phyloP scores from a whole-genome alignment of 2,888 invertebrate genomes.

The Sminthurinus aureus region DNA sequence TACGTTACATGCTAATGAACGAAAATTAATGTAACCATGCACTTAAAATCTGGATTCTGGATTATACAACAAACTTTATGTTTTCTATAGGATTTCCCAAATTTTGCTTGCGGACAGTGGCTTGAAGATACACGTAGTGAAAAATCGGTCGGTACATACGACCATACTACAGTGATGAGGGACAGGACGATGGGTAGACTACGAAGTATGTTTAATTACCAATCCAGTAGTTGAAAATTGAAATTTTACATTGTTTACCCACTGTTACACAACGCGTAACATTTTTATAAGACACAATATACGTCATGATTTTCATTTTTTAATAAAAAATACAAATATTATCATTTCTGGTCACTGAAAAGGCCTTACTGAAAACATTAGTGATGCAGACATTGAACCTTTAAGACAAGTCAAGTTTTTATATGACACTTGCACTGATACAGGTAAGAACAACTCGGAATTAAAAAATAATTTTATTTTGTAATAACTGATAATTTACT shows the following conservation, averaged over 20 bases:
- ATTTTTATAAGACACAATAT: too few species aligned
- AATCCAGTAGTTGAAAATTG: not conserved
- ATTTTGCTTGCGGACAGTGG: constrained; percentile 57
- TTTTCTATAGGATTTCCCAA: constrained; percentile 44
- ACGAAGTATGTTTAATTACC: constrained; percentile 41
- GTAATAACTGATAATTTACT: not conserved
- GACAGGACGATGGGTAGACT: constrained; percentile 57
- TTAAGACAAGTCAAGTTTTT: constrained; percentile 56
- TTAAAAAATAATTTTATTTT: not conserved
- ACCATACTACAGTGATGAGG: constrained; percentile 59
- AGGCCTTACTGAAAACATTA: constrained; percentile 55
- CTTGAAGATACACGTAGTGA: constrained; percentile 51
- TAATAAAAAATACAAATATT: not conserved
- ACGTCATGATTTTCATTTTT: not conserved
- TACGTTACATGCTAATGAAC: constrained; percentile 30
- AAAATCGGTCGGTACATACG: constrained; percentile 53
- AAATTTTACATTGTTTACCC: too few species aligned
- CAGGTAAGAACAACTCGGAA: constrained; percentile 42
- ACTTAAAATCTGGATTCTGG: constrained; percentile 16
- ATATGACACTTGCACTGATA: constrained; percentile 57
- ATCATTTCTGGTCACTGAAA: not conserved
- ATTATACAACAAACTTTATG: constrained; percentile 20
- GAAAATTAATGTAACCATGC: not conserved
- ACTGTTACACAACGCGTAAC: too few species aligned
- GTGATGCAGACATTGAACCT: constrained; percentile 54